Percentiles rank a stretch among this genome's conserved stretches.
phyloP scores from a whole-genome alignment of 2,888 invertebrate genomes.

The Epirrhoe alternata region DNA sequence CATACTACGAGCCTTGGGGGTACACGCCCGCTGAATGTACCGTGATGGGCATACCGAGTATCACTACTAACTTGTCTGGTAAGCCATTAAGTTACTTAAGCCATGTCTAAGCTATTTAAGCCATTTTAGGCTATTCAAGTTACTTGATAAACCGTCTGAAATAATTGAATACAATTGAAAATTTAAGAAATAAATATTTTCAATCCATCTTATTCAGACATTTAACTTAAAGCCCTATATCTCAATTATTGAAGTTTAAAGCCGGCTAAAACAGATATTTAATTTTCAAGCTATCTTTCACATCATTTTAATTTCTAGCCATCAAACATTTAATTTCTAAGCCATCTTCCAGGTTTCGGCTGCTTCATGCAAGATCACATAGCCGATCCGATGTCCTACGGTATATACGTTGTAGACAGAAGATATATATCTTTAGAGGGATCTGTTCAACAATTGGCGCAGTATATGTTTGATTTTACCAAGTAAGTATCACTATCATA shows the following conservation, averaged over 20 bases:
- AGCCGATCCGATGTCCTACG: conserved; percentile 98
- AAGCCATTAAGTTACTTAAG: conserved; percentile 38
- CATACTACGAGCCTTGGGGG: conserved; percentile 99
- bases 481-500: conserved; percentile 68
- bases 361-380: conserved; percentile 99
- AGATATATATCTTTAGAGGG: conserved; percentile 95
- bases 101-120: conserved; percentile 33
- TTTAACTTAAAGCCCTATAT: no score
- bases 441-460: conserved; percentile 95
- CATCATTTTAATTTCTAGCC: background rate
- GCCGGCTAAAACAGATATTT: background rate
- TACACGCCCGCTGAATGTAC: conserved; percentile 99
- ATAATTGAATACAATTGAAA: no score
- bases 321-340: background rate
- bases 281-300: background rate
- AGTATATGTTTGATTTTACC: conserved; percentile 97
- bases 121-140: no score
- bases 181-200: no score
- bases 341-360: conserved; percentile 90
- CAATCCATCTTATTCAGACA: no score
- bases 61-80: conserved; percentile 98
- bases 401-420: conserved; percentile 99
- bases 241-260: background rate
- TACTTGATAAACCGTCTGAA: no score
- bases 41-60: conserved; percentile 99